Conservation (phyloP, 2,797 vertebrate genomes). For the Meda fulgida region DNA sequence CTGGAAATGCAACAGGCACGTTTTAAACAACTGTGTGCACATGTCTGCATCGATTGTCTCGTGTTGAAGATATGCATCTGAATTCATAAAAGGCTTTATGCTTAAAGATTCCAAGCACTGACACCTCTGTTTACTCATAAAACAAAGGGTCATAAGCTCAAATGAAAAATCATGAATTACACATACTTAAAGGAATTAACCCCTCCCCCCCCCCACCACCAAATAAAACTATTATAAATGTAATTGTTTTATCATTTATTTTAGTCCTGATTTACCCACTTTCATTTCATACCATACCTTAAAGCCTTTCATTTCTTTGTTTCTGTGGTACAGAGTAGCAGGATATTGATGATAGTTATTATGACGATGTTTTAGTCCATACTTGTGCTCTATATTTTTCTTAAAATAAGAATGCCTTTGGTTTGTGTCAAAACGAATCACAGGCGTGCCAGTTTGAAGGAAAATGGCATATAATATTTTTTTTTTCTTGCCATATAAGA, state of each 20-base stretch:
- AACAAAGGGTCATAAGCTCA: conserved; percentile 29
- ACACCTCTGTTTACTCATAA: conserved; percentile 40
- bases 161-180: conserved; percentile 22
- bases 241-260: background rate
- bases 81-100: conserved; percentile 26
- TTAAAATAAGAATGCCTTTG: background rate
- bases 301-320: background rate
- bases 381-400: background rate
- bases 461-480: background rate
- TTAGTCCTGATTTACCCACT: background rate
- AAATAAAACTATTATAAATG: background rate
- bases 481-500: too few species aligned
- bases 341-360: background rate
- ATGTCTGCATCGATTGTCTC: background rate
- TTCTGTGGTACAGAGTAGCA: background rate
- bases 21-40: conserved; percentile 34
- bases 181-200: background rate
- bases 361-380: background rate
- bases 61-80: conserved; percentile 12
- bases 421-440: background rate
- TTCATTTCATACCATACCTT: background rate
- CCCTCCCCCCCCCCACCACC: background rate
- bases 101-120: background rate
- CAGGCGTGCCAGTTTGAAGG: background rate
- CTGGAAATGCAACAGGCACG: conserved; percentile 22